These are phyloP conservation scores for Gymnoscelis rufifasciata DNA, from an alignment of 2,888 invertebrate species.

Conservation along the genomic window DNA sequence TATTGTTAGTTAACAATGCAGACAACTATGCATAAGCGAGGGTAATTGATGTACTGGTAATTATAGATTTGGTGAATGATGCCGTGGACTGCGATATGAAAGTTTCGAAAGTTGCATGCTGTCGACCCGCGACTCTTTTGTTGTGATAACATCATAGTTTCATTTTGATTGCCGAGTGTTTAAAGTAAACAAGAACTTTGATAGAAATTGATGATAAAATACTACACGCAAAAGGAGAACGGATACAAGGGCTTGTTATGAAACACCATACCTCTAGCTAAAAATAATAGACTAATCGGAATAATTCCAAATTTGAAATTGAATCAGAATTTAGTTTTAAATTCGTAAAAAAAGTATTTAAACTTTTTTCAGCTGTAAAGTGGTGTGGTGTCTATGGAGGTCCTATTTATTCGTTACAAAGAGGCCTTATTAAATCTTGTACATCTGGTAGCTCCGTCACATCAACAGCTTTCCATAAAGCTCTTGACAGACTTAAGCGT, in stretches of 20 bases:
- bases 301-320: too few species aligned
- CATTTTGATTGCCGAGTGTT: constrained; percentile 8
- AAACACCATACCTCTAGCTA: too few species aligned
- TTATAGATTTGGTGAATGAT: constrained; percentile 56
- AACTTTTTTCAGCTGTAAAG: too few species aligned
- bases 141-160: constrained; percentile 11
- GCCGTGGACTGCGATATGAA: constrained; percentile 51
- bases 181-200: background rate
- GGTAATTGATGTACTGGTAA: constrained; percentile 35
- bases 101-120: constrained; percentile 63
- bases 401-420: too few species aligned
- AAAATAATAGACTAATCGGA: too few species aligned
- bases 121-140: constrained; percentile 44
- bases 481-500: constrained; percentile 12
- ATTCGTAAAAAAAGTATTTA: background rate
- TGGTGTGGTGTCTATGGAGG: too few species aligned
- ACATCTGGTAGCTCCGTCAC: background rate
- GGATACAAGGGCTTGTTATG: too few species aligned
- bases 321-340: too few species aligned
- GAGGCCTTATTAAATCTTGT: too few species aligned
- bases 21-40: constrained; percentile 19
- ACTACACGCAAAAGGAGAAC: too few species aligned
- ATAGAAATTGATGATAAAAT: too few species aligned
- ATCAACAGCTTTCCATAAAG: constrained; percentile 2
- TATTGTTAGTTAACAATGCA: constrained; percentile 12